Evolutionary conservation across 2,888 invertebrate species (phyloP).

Genomic region (Xestia rhomboidea): DNA sequence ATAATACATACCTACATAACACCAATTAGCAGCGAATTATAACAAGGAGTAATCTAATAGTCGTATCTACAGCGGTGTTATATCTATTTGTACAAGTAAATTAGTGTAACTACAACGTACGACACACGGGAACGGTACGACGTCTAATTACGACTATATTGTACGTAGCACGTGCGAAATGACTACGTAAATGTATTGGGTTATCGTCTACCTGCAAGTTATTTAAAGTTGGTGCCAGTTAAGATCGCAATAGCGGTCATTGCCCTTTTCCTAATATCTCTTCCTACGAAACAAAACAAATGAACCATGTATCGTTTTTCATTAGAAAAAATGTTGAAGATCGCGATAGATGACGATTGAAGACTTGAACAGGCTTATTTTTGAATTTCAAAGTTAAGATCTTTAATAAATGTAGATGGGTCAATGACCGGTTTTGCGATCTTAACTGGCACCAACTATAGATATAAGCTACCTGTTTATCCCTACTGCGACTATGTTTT

Average conservation of each 20-base stretch:
- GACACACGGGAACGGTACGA: conserved; percentile 43
- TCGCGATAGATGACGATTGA: too few relatives aligned
- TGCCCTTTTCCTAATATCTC: too few relatives aligned
- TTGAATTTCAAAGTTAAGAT: too few relatives aligned
- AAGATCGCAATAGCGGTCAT: too few relatives aligned
- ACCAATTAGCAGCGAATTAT: conserved; percentile 59
- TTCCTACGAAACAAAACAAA: too few relatives aligned
- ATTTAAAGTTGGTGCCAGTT: too few relatives aligned
- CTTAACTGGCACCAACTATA: too few relatives aligned
- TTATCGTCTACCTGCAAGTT: conserved; percentile 17
- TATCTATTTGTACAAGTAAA: conserved; percentile 75
- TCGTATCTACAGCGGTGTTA: conserved; percentile 51
- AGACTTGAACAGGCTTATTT: too few relatives aligned
- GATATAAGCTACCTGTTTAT: neutral
- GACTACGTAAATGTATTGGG: conserved; percentile 42
- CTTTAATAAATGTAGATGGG: too few relatives aligned
- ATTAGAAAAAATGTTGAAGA: too few relatives aligned
- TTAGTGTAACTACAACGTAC: conserved; percentile 67
- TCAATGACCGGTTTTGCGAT: too few relatives aligned
- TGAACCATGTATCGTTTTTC: too few relatives aligned
- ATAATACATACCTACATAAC: conserved; percentile 13
- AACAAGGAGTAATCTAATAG: conserved; percentile 54
- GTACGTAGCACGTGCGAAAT: conserved; percentile 49
- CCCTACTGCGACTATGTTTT: neutral
- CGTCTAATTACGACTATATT: conserved; percentile 53